phyloP scores from a whole-genome alignment of 2,113 vertebrate genomes.

The Cinclus cinclus region DNA sequence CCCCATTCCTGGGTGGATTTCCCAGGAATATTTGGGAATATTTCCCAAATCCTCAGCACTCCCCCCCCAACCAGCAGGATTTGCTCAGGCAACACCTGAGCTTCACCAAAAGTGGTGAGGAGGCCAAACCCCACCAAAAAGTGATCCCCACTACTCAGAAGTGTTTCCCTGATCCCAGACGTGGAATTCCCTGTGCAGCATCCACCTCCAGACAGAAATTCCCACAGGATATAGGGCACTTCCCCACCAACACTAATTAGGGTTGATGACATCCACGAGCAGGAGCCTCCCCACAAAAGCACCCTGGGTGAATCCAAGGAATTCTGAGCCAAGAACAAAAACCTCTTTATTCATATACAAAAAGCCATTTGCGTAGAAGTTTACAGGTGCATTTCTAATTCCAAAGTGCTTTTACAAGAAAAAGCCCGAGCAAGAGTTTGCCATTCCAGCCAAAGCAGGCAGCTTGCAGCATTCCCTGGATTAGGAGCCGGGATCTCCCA shows the following conservation, averaged over 20 bases:
- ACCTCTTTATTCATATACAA: conserved; percentile 29
- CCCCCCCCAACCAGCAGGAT: fast-evolving
- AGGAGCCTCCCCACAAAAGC: not conserved
- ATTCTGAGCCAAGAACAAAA: not conserved
- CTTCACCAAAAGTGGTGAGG: not conserved
- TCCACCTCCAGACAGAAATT: not conserved
- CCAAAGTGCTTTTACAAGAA: conserved; percentile 24
- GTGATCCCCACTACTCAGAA: fast-evolving
- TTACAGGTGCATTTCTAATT: not conserved
- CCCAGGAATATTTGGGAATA: not conserved
- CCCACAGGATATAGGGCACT: not conserved
- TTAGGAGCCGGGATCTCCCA: not conserved
- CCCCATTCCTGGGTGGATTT: not conserved
- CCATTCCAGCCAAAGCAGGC: conserved; percentile 1
- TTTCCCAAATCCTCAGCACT: not conserved
- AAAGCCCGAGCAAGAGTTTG: conserved; percentile 27
- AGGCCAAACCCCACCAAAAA: not conserved
- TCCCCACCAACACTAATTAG: not conserved
- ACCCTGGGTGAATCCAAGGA: not conserved
- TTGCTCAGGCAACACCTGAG: not conserved
- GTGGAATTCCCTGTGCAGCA: not conserved
- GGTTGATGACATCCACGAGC: not conserved
- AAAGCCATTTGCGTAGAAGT: not conserved
- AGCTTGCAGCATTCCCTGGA: not conserved
- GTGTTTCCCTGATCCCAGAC: not conserved